Base-by-base conservation (phyloP, 2,797 vertebrate species). In the Pteronotus mesoamericanus region DNA sequence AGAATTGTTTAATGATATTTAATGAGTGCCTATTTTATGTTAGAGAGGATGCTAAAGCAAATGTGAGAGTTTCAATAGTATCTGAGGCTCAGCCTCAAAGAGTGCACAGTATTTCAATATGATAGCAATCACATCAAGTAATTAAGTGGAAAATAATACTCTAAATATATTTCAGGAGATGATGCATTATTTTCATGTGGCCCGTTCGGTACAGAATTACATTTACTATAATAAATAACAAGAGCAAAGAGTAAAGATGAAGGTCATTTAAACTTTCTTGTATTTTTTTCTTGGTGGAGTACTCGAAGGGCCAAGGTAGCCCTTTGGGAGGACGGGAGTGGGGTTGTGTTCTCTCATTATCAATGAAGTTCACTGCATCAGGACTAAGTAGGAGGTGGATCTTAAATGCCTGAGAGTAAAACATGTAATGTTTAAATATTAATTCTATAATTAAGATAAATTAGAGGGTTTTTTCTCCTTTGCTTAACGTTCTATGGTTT, bases 361-460 rank as follows among this genome's bases (percentile, higher is more conserved):
- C 59, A 80, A 29, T 68, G 26, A 59, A 83, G 86, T 89, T 89
- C 15, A 44, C 55, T 34, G 6, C 12, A 48, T n/a, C 6, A 44
- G 19, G 1, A 14, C 83, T 39, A 91, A 82, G 71, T 68, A 82
- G 21, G 5, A 95, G 86, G 5, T 39, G 86, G 53, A 69, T 37
- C n/a, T 64, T 75, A 89, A 48, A n/a, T 80, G 5, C 59, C 19
- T 69, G 42, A 71, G 0, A 44, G 6, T 46, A 82, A 86, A 96
- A 57, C 2, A 72, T 42, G 34, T 3, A 69, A 89, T 64, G 68
- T 86, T 91, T 91, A 69, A 94, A 86, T 77, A 82, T 91, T 57
- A 91, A 39, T 86, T 94, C n/a, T 83, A 68, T 15, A 77, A 64
- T 32, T 59, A 68, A 64, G 8, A 93, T 72, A 75, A 88, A 74